These are phyloP conservation scores for Drosophila repletoides DNA, from an alignment of 1,140 invertebrate genomes.

Conservation along the genomic window DNA sequence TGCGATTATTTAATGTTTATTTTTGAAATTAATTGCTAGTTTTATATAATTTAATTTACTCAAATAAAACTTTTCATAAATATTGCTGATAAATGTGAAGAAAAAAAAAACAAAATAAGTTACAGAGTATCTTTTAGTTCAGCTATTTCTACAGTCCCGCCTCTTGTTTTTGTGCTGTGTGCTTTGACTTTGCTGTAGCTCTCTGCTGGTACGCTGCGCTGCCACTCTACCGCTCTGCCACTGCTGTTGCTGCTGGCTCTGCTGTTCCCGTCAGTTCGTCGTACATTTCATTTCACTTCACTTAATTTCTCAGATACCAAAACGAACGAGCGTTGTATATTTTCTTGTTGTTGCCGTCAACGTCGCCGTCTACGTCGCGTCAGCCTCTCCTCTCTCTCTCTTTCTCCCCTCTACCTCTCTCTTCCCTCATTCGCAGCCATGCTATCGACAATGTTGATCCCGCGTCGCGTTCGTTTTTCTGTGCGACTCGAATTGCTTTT, in stretches of 20 bases:
- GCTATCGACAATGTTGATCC: conserved; percentile 30
- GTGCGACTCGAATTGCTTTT: conserved; percentile 75
- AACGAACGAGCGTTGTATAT: conserved; percentile 73
- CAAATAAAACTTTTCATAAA: too few species aligned
- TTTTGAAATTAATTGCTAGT: too few species aligned
- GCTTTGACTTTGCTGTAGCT: conserved; percentile 44
- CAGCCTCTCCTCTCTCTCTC: conserved; percentile 1
- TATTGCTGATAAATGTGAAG: too few species aligned
- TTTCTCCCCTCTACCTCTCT: neutral
- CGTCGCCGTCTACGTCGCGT: neutral
- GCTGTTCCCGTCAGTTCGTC: conserved; percentile 70
- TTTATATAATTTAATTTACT: too few species aligned
- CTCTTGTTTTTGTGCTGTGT: conserved; percentile 17
- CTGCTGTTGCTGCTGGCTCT: too few species aligned
- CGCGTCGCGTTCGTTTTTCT: conserved; percentile 47
- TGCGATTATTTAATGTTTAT: too few species aligned
- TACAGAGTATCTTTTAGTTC: too few species aligned
- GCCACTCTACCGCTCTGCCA: too few species aligned
- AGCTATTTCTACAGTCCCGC: neutral
- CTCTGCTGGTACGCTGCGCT: too few species aligned
- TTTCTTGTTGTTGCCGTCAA: conserved; percentile 52
- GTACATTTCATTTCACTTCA: conserved; percentile 80
- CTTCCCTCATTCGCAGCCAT: neutral
- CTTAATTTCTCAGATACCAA: conserved; percentile 80
- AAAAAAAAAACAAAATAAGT: too few species aligned